Evolutionary conservation across 2,888 invertebrate species (phyloP), one percentile per base, ranked within the genome.

Genomic region (Trimorus sp.): DNA sequence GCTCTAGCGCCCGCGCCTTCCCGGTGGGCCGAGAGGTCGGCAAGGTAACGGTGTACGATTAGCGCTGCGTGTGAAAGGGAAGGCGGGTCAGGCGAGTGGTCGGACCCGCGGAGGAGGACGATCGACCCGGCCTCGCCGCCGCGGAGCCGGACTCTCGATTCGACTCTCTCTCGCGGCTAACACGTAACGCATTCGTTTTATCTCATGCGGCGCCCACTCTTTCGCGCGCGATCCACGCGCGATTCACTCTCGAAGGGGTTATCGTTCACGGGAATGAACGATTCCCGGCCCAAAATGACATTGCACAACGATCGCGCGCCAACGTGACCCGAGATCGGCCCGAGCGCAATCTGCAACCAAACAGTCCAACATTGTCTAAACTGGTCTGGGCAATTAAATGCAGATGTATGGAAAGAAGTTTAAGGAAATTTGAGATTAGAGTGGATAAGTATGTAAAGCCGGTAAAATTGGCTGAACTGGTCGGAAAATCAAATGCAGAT

Each of bases 61-160:
- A 90, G 89, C 87, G 86, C 88, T 89, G 90, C 90, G 90, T 90
- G 90, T 90, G 90, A 90, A 90, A 90, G 90, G 90, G 90, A 90
- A 90, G 89, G 90, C 90, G 86, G 89, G 86, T 87, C 88, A 89
- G 89, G 90, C 89, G 87, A 89, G 86, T 87, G 86, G 83, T 82
- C 85, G 71, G 77, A 26, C 81, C 82, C 79, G 78, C 75, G 86
- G 87, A 88, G 83, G 81, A 83, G 88, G 87, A 88, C 86, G 88
- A 88, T 87, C 88, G 87, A 87, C 85, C 86, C 85, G 84, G 85
- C 84, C 79, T 83, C 73, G 80, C 74, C 76, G 79, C 79, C 79
- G 69, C 60, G 54, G 63, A 82, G 84, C 84, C 83, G 83, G 78
- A 73, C 79, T 79, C 73, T 78, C 70, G 82, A 85, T 86, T 85